Evolutionary conservation across 2,113 vertebrate species (phyloP), one percentile per base, ranked within the genome.

Genomic region (Eolophus roseicapilla): DNA sequence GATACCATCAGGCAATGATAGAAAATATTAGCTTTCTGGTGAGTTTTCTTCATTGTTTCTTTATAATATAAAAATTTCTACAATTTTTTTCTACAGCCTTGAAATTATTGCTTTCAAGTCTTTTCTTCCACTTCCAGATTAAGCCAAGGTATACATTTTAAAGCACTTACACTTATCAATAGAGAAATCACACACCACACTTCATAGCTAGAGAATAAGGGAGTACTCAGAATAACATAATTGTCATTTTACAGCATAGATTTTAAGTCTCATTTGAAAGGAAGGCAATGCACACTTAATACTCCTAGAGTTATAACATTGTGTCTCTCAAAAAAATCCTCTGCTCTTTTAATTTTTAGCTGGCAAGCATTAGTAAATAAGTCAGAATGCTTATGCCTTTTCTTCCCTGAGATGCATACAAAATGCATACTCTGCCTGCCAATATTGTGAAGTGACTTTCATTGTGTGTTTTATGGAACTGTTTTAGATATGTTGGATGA

Each of bases 381-480:
- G 43, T 92, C 73, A 86, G 86, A 97, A 94, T 1, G 10, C 65
- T 75, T 49, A 35, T 90, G 63, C 76, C 21, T 91, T 92, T 90
- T 77, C 84, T 92, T 82, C 82, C 46, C 44, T 47, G 80, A 94
- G 80, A 95, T 75, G 60, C 68, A 91, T 88, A 67, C 86, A 95
- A 93, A 94, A 91, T 86, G 65, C 43, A 44, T 83, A 28, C 27
- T 71, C 94, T 91, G 76, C 55, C 91, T 96, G 86, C 94, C 92
- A 94, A 86, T 95, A 86, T 1, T 78, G n/a, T 83, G 88, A 95
- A 94, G 92, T 82, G 88, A 97, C 94, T 97, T 96, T 93, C 95
- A 95, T 95, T 96, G 94, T 97, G 87, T 92, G 79, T 90, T 95
- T 97, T 95, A 92, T 21, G 76, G 86, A 93, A 90, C 91, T 75